phyloP scores from a whole-genome alignment of 2,113 vertebrate species.

The Salvelinus namaycush region DNA sequence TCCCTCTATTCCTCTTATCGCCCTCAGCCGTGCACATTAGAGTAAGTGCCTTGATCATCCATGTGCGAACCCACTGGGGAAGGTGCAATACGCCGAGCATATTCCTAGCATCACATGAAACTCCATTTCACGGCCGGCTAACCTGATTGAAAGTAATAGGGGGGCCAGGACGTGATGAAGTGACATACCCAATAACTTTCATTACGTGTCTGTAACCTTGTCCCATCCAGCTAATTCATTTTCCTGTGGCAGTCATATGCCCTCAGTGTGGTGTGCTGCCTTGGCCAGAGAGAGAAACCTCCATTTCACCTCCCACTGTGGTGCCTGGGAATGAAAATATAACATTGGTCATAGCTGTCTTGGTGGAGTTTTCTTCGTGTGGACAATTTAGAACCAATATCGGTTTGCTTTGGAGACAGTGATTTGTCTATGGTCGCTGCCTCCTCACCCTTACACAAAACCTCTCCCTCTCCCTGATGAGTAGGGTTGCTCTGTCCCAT shows the following conservation, averaged over 20 bases:
- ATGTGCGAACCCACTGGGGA: constrained; percentile 57
- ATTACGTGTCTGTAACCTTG: constrained; percentile 75
- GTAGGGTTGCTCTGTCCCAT: too few species aligned
- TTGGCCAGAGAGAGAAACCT: not conserved
- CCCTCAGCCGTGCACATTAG: constrained; percentile 52
- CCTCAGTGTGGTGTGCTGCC: not conserved
- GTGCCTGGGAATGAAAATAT: not conserved
- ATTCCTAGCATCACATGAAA: constrained; percentile 66
- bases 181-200: constrained; percentile 76
- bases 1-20: too few species aligned
- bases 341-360: too few species aligned
- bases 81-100: constrained; percentile 27
- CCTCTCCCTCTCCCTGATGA: too few species aligned
- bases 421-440: not conserved
- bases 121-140: constrained; percentile 76
- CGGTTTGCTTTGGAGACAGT: not conserved
- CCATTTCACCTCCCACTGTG: not conserved
- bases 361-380: not conserved
- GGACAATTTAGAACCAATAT: constrained; percentile 9
- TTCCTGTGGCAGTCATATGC: constrained; percentile 54
- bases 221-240: constrained; percentile 71
- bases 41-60: constrained; percentile 71
- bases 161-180: constrained; percentile 65
- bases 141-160: constrained; percentile 71
- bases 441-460: not conserved